Percentiles rank a stretch among this genome's conserved stretches.
Evolutionary conservation across 1,140 invertebrate species (phyloP).

Genomic region (Matsumurasca onukii): DNA sequence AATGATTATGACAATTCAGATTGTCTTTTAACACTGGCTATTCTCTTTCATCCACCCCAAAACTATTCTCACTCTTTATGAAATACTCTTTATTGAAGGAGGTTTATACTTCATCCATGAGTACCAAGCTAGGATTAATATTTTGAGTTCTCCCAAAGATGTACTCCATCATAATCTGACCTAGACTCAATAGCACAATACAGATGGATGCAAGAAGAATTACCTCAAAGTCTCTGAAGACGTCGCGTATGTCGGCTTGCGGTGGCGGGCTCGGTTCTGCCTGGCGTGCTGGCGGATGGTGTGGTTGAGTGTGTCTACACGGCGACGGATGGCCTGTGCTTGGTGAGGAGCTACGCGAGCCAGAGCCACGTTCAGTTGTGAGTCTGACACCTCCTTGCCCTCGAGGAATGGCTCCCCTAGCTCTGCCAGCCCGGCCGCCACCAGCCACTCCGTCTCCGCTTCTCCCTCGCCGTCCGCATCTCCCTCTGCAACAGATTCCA

Average conservation of each 20-base stretch:
- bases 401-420: conserved; percentile 59
- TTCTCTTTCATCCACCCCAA: too few relatives aligned
- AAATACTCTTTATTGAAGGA: too few relatives aligned
- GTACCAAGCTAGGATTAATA: too few relatives aligned
- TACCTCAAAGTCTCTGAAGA: conserved; percentile 77
- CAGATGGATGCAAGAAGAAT: too few relatives aligned
- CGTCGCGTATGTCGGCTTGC: conserved; percentile 74
- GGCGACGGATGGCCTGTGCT: conserved; percentile 71
- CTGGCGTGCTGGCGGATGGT: conserved; percentile 69
- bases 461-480: conserved; percentile 51
- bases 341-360: conserved; percentile 60
- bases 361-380: conserved; percentile 57
- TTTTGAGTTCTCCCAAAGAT: too few relatives aligned
- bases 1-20: too few relatives aligned
- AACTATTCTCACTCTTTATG: too few relatives aligned
- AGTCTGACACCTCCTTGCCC: conserved; percentile 59
- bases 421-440: conserved; percentile 58
- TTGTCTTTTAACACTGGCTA: too few relatives aligned
- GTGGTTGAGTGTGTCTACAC: conserved; percentile 75
- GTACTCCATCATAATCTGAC: too few relatives aligned
- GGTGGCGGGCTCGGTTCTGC: conserved; percentile 58
- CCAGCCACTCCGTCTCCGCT: conserved; percentile 59
- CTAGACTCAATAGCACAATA: too few relatives aligned
- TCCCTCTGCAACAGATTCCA: conserved; percentile 18
- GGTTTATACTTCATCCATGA: too few relatives aligned